A percentile compares a stretch with the other conserved stretches of the same genome.
These are phyloP conservation scores for Sclerodermus sp. DNA, from an alignment of 2,888 invertebrate species.

Conservation along the genomic window DNA sequence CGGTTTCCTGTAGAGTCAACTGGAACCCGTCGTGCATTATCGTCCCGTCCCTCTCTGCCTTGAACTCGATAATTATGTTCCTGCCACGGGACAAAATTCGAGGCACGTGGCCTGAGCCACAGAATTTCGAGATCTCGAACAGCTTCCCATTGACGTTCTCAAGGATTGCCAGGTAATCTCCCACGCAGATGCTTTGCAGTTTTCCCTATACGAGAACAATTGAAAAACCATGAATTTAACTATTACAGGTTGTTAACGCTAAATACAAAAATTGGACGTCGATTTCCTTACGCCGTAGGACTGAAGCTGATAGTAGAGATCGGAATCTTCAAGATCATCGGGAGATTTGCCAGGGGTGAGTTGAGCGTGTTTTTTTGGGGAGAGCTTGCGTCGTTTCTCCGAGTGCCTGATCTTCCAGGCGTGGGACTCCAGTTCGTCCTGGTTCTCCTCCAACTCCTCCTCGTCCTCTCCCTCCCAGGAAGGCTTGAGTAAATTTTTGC, in stretches of 20 bases:
- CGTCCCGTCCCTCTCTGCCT: constrained; percentile 43
- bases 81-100: constrained; percentile 40
- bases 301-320: too few relatives aligned
- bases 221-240: too few relatives aligned
- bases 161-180: constrained; percentile 41
- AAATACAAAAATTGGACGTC: too few relatives aligned
- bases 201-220: too few relatives aligned
- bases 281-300: too few relatives aligned
- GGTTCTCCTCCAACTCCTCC: background rate
- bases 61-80: constrained; percentile 43
- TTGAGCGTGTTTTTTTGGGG: too few relatives aligned
- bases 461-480: background rate
- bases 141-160: constrained; percentile 41
- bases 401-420: constrained; percentile 1
- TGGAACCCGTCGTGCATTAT: constrained; percentile 47
- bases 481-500: background rate
- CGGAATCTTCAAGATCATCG: too few relatives aligned
- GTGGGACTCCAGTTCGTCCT: background rate
- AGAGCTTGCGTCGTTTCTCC: constrained; percentile 3
- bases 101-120: constrained; percentile 43
- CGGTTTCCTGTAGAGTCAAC: constrained; percentile 39
- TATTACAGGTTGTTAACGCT: too few relatives aligned
- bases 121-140: constrained; percentile 42
- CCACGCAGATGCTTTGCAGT: constrained; percentile 28
- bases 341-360: too few relatives aligned